Base-by-base conservation (phyloP, 2,797 vertebrate genomes). In the Rhabdophis nuchalis region DNA sequence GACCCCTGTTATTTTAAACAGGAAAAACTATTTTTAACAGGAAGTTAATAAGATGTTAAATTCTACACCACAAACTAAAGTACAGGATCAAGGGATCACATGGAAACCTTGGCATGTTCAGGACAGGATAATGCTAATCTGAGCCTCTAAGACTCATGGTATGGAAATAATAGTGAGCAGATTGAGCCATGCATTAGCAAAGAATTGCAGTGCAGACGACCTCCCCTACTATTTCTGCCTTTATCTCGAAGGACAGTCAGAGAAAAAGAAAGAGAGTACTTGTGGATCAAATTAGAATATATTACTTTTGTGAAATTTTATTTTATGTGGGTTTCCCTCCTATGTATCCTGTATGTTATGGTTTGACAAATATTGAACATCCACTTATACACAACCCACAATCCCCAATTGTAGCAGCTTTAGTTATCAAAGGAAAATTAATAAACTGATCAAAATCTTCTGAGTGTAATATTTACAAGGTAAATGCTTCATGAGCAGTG, bases 401-500 rank as follows among this genome's bases (percentile, higher is more conserved):
- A 32, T 6, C 12, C 29, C 20, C 56, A 91, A n/a, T 18, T n/a
- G 23, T 50, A 86, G 57, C 11, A 91, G 52, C 11, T 52, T 25
- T 57, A 52, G 32, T 90, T 32, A 58, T n/a, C 46, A 86, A 41
- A 50, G 29, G 46, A 82, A 57, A 36, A 90, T 54, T 16, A 32
- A 58, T 29, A 85, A 41, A 20, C 13, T 9, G 56, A 12, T 82
- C 89, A 85, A 52, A 60, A 86, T 53, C 18, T 52, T 32, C 29
- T 8, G 0, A 29, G 57, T 14, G 57, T 41, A 82, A 82, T 82
- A 87, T 29, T 87, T 87, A 54, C n/a, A 54, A 32, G 53, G 52
- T 86, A 53, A 54, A 86, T 29, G 27, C 86, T 57, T 20, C n/a
- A n/a, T 56, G 20, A 18, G 95, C 72, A 12, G 94, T 93, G 93